Evolutionary conservation across 2,888 invertebrate species (phyloP).

Genomic region (Ennomos fuscantarius): DNA sequence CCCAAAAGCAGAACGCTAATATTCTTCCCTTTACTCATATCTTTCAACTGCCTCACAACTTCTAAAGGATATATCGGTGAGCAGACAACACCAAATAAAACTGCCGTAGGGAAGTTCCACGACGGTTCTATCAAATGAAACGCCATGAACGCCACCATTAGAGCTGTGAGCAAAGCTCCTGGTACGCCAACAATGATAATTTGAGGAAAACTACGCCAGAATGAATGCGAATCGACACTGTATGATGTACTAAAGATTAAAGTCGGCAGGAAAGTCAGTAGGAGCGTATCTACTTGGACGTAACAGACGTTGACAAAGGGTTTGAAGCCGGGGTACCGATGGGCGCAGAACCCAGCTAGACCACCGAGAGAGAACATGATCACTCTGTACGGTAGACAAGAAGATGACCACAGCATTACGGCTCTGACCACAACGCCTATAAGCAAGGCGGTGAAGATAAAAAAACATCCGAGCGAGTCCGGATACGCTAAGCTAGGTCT

Average conservation of each 20-base stretch:
- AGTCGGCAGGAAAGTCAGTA: constrained; percentile 64
- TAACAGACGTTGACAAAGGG: constrained; percentile 69
- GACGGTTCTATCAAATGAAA: constrained; percentile 66
- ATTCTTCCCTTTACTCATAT: constrained; percentile 71
- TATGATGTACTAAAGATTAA: constrained; percentile 74
- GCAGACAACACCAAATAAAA: constrained; percentile 71
- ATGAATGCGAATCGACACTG: constrained; percentile 70
- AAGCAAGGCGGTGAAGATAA: constrained; percentile 63
- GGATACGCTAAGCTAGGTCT: constrained; percentile 65
- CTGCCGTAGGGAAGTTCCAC: constrained; percentile 66
- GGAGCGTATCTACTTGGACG: constrained; percentile 62
- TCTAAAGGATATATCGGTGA: constrained; percentile 76
- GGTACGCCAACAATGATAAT: constrained; percentile 69
- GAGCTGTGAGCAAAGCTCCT: constrained; percentile 65
- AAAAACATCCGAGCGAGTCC: constrained; percentile 58
- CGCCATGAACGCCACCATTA: constrained; percentile 69
- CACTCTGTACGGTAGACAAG: constrained; percentile 68
- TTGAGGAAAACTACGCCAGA: constrained; percentile 71
- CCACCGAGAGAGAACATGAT: constrained; percentile 74
- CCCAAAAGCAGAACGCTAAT: constrained; percentile 71
- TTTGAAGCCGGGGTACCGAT: constrained; percentile 58
- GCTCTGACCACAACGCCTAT: constrained; percentile 67
- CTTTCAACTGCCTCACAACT: constrained; percentile 66
- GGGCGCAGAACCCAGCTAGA: constrained; percentile 65
- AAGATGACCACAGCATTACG: constrained; percentile 63